Evolutionary conservation across 2,113 vertebrate genomes (phyloP), one percentile per base, ranked within the genome.

Genomic region (Xiphophorus hellerii): DNA sequence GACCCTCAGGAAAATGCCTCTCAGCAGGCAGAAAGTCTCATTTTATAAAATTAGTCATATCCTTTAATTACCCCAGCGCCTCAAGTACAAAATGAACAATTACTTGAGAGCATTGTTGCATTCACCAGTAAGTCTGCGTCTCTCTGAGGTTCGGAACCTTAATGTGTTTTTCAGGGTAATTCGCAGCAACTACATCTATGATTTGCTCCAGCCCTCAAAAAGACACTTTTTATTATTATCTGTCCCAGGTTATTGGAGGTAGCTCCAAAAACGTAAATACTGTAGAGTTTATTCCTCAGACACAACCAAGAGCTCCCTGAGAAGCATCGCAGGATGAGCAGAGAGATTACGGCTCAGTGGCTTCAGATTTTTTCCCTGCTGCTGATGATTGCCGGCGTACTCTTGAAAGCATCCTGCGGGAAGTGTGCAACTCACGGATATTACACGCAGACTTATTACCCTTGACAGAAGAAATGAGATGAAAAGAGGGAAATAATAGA

Each of bases 351-450:
- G 73, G 80, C 86, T 85, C 86, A 85, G 77, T 88, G 87, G 69
- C 82, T 86, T 84, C 74, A 76, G 77, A 85, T 76, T 75, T 87
- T 84, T 78, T 37, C 81, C 73, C 76, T 76, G 70, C 82, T 87
- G 81, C 72, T 74, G 71, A 71, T 89, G 87, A 79, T 93, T 92
- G 87, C 76, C 67, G 51, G 82, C 37, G 80, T 88, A 88, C 82
- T 92, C 82, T 90, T 86, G 76, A 85, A 86, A 88, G 82, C 85
- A 61, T 88, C 85, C 91, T 81, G 85, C 79, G 69, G 88, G 85
- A 84, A 83, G 79, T 30, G 77, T 77, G 78, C 67, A 22, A 83
- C 81, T 86, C 74, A 48, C 75, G 76, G 82, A 87, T 90, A 69
- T 87, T 88, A 83, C 85, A 82, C 75, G 61, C 81, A 82, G 77